Evolutionary conservation across 2,797 vertebrate species (phyloP).

Genomic region (Phylloscopus collybita): DNA sequence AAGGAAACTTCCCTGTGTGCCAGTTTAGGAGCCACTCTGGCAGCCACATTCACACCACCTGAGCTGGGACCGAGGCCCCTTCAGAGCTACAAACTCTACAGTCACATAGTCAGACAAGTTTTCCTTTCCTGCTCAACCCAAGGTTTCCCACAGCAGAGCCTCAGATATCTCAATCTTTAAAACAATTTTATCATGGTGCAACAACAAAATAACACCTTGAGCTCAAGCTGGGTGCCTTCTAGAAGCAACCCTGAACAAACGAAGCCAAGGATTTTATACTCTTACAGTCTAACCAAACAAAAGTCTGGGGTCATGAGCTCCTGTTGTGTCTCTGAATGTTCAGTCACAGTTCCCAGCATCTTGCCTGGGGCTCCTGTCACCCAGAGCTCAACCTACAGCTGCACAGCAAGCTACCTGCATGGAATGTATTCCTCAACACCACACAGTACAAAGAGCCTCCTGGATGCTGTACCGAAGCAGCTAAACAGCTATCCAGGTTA

Average conservation of each 20-base stretch:
- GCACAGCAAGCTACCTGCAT: neutral
- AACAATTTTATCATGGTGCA: neutral
- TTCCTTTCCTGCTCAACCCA: neutral
- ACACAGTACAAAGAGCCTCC: neutral
- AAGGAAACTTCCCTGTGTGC: neutral
- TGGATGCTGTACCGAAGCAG: neutral
- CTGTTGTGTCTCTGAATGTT: neutral
- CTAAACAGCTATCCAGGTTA: neutral
- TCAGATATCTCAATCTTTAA: neutral
- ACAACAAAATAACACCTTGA: neutral
- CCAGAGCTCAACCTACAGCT: neutral
- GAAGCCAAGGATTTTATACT: neutral
- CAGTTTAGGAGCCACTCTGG: neutral
- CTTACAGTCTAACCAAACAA: accelerated
- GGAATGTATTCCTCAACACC: neutral
- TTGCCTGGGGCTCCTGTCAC: neutral
- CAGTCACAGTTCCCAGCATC: neutral
- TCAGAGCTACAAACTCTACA: neutral
- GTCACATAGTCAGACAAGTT: neutral
- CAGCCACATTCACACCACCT: neutral
- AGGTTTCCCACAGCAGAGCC: neutral
- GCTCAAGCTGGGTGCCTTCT: neutral
- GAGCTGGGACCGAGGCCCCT: neutral
- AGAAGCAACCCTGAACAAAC: neutral
- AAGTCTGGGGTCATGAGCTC: neutral